Percentiles rank a stretch among this genome's conserved stretches.
Conservation (phyloP, 2,888 invertebrate species). For the Liposcelis brunnea region DNA sequence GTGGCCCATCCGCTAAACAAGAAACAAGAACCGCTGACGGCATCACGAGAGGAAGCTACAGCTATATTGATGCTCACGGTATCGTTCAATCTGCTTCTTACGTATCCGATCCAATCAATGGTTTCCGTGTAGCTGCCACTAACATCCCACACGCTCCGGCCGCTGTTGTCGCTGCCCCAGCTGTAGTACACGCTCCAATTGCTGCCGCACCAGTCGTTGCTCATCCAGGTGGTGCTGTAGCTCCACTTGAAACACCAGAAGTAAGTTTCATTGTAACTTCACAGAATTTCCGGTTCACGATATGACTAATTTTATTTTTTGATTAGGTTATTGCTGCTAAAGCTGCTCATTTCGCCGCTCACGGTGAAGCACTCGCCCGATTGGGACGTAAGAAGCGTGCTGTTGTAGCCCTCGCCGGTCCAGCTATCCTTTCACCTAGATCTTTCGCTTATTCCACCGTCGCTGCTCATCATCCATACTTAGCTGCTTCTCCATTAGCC, state of each 20-base stretch:
- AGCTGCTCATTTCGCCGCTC: conserved; percentile 26
- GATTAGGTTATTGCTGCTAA: conserved; percentile 27
- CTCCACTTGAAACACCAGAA: conserved; percentile 2
- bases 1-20: conserved; percentile 17
- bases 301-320: conserved; percentile 23
- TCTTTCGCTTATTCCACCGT: conserved; percentile 12
- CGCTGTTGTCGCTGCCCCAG: conserved; percentile 26
- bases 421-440: conserved; percentile 15
- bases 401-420: conserved; percentile 22
- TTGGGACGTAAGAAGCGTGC: conserved; percentile 6
- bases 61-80: conserved; percentile 48
- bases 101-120: conserved; percentile 40
- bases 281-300: conserved; percentile 29
- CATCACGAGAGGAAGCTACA: conserved; percentile 36
- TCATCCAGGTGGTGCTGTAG: neutral
- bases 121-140: conserved; percentile 46
- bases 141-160: conserved; percentile 34
- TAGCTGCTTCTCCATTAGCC: conserved; percentile 17
- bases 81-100: conserved; percentile 45
- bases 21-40: conserved; percentile 25
- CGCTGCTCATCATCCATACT: conserved; percentile 14
- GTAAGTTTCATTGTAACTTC: conserved; percentile 19
- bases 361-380: conserved; percentile 23
- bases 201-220: conserved; percentile 15
- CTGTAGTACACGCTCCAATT: conserved; percentile 27